phyloP scores from a whole-genome alignment of 2,113 vertebrate genomes.

The Rhynchomys soricoides region DNA sequence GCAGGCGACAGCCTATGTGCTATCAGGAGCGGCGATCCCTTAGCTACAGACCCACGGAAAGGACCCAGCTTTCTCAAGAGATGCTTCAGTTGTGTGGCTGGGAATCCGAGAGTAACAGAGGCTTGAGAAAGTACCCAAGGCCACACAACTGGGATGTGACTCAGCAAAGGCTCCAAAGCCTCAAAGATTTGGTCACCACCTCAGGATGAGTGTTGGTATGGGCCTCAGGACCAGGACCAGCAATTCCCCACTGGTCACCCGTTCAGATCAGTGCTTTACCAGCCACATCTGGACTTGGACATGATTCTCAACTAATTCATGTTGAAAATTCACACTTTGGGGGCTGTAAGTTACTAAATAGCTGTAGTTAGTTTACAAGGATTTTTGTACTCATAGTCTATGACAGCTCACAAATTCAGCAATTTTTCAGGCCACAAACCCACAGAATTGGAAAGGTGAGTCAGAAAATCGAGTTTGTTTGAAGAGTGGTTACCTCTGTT shows the following conservation, averaged over 20 bases:
- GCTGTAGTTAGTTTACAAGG: background rate
- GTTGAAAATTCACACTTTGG: background rate
- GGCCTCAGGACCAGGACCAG: no score
- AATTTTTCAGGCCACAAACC: background rate
- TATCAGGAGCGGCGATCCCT: no score
- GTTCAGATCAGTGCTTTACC: background rate
- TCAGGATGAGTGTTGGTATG: background rate
- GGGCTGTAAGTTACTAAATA: background rate
- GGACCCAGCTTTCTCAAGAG: background rate
- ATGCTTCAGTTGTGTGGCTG: background rate
- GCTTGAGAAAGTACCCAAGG: background rate
- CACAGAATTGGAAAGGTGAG: background rate
- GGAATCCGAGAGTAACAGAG: background rate
- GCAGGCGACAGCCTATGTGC: rapidly evolving
- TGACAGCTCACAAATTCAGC: background rate
- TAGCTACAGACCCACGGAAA: background rate
- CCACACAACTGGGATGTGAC: background rate
- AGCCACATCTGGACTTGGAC: background rate
- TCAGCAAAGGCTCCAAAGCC: background rate
- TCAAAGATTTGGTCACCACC: background rate
- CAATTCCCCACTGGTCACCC: background rate
- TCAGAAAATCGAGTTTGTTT: background rate
- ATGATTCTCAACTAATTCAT: background rate
- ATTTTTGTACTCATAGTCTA: background rate
- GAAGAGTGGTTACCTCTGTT: background rate